Percentiles rank a stretch among this genome's conserved stretches.
Conservation (phyloP, 2,113 vertebrate genomes). For the Dunckerocampus dactyliophorus region DNA sequence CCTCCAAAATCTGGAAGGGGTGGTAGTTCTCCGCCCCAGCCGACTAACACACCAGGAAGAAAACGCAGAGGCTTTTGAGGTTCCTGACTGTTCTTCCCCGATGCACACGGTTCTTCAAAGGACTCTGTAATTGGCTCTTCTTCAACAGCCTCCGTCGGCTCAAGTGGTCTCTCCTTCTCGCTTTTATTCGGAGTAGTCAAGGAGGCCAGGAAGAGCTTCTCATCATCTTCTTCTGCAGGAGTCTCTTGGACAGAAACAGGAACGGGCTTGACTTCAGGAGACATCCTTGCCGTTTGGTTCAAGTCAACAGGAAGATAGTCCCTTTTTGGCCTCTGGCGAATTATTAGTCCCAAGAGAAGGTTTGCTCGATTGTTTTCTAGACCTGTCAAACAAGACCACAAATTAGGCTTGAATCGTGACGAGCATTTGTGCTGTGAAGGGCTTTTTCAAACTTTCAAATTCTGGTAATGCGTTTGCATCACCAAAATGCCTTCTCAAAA, state of each 20-base stretch:
- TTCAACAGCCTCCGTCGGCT: slow-evolving; percentile 56
- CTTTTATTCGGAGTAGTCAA: slow-evolving; percentile 78
- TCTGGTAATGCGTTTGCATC: too few species aligned
- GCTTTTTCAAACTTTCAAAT: too few species aligned
- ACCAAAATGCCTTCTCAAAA: too few species aligned
- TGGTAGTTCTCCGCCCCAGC: slow-evolving; percentile 83
- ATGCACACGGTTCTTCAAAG: slow-evolving; percentile 57
- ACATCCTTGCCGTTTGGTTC: slow-evolving; percentile 71
- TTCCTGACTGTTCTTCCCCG: slow-evolving; percentile 76
- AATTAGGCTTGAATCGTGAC: not conserved
- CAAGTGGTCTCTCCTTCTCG: slow-evolving; percentile 77
- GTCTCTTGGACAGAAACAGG: slow-evolving; percentile 64
- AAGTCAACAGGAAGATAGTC: slow-evolving; percentile 78
- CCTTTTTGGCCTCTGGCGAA: slow-evolving; percentile 90
- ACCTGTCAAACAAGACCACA: slow-evolving; percentile 71
- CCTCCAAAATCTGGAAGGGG: slow-evolving; percentile 80
- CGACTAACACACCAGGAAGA: slow-evolving; percentile 91
- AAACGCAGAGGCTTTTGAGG: slow-evolving; percentile 86
- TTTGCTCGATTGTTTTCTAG: slow-evolving; percentile 90
- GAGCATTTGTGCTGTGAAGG: not conserved
- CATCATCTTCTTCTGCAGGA: slow-evolving; percentile 77
- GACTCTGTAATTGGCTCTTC: slow-evolving; percentile 57
- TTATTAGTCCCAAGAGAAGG: slow-evolving; percentile 89
- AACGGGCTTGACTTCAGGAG: slow-evolving; percentile 82
- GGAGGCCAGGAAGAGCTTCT: slow-evolving; percentile 85